Conservation (phyloP, 1,140 invertebrate genomes). For the silkworm (Bombyx mori) region ASM3026992v2 NC_085111.1:1763501-1764000, state of each 20-base stretch:
- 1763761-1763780: conserved; percentile 29
- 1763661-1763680: conserved; percentile 10
- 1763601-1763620: conserved; percentile 3
- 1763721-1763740: conserved; percentile 29
- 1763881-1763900: conserved; percentile 44
- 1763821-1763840: conserved; percentile 18
- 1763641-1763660: conserved; percentile 13
- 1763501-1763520: conserved; percentile 4
- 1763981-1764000: conserved; percentile 27
- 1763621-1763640: conserved; percentile 7
- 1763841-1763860: conserved; percentile 24
- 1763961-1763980: conserved; percentile 39
- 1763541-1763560: conserved; percentile 11
- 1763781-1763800: conserved; percentile 29
- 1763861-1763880: conserved; percentile 39
- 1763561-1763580: conserved; percentile 12
- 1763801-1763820: conserved; percentile 31
- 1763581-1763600: conserved; percentile 13
- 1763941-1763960: conserved; percentile 53
- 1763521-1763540: conserved; percentile 19
- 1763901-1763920: conserved; percentile 51
- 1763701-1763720: conserved; percentile 19
- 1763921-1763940: conserved; percentile 48
- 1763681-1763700: conserved; percentile 14
- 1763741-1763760: conserved; percentile 42